phyloP scores from a whole-genome alignment of 2,888 invertebrate genomes.

The Schizotus pectinicornis region DNA sequence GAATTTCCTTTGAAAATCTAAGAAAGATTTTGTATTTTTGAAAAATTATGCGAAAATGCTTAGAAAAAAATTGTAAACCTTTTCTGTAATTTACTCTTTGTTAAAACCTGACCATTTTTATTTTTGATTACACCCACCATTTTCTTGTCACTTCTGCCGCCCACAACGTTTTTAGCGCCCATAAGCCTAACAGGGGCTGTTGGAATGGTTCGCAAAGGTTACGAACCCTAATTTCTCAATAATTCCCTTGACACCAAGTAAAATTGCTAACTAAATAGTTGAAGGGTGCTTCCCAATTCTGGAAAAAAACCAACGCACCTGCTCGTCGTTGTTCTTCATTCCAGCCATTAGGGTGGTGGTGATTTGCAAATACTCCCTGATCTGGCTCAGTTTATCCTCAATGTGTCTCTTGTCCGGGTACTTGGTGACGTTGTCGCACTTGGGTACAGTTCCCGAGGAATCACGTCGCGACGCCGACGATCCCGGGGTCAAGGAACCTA shows the following conservation, averaged over 20 bases:
- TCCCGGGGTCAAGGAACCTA: slow-evolving; percentile 46
- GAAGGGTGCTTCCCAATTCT: neutral
- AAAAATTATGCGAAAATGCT: no score
- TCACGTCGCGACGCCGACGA: slow-evolving; percentile 53
- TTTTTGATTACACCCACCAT: no score
- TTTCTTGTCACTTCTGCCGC: no score
- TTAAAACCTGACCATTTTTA: no score
- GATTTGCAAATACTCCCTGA: slow-evolving; percentile 74
- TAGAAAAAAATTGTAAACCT: no score
- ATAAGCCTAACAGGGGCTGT: no score
- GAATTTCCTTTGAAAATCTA: no score
- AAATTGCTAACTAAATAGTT: neutral
- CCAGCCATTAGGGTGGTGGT: slow-evolving; percentile 74
- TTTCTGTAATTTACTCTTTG: no score
- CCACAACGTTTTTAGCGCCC: no score
- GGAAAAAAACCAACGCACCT: slow-evolving; percentile 59
- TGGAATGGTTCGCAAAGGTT: no score
- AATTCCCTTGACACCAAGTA: neutral
- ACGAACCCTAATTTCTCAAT: no score
- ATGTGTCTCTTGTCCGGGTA: slow-evolving; percentile 73
- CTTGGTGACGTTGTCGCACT: slow-evolving; percentile 57
- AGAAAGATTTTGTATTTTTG: no score
- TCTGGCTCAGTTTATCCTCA: slow-evolving; percentile 72
- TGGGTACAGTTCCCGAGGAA: slow-evolving; percentile 51
- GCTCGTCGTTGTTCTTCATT: slow-evolving; percentile 70